phyloP scores from a whole-genome alignment of 2,888 invertebrate genomes.

The Heliconius ethilla region DNA sequence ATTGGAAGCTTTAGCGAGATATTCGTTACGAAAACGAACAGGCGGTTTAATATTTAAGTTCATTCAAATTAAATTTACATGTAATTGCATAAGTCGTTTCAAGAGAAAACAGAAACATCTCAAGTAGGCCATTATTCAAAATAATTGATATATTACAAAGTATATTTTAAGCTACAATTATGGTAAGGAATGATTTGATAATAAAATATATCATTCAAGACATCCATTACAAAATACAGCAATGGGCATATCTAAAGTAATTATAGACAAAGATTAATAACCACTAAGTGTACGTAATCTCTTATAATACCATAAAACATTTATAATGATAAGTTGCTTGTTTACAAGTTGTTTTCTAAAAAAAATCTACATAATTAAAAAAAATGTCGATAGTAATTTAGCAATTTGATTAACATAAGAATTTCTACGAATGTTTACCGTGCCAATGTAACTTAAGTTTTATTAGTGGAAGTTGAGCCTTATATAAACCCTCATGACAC shows the following conservation, averaged over 20 bases:
- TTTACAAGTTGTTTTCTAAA: not conserved
- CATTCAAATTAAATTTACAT: not conserved
- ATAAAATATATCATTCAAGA: constrained; percentile 18
- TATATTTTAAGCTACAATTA: not conserved
- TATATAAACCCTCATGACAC: constrained; percentile 35
- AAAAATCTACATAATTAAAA: not conserved
- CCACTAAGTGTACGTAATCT: constrained; percentile 13
- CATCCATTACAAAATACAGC: constrained; percentile 13
- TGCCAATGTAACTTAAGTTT: not conserved
- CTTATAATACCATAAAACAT: constrained; percentile 15
- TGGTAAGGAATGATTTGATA: not conserved
- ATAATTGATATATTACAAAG: not conserved
- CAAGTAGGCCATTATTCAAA: not conserved
- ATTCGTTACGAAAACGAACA: not conserved
- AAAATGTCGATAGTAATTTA: not conserved
- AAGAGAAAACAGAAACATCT: not conserved
- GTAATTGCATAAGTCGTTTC: not conserved
- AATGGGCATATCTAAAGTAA: constrained; percentile 12
- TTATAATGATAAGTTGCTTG: constrained; percentile 8
- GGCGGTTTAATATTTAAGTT: not conserved
- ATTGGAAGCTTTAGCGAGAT: constrained; percentile 7
- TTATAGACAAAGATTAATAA: constrained; percentile 18
- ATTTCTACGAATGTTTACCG: not conserved
- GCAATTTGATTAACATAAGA: not conserved
- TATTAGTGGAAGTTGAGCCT: constrained; percentile 10